Evolutionary conservation across 2,797 vertebrate species (phyloP), one percentile per base, ranked within the genome.

Genomic region (Syngnathus acus): DNA sequence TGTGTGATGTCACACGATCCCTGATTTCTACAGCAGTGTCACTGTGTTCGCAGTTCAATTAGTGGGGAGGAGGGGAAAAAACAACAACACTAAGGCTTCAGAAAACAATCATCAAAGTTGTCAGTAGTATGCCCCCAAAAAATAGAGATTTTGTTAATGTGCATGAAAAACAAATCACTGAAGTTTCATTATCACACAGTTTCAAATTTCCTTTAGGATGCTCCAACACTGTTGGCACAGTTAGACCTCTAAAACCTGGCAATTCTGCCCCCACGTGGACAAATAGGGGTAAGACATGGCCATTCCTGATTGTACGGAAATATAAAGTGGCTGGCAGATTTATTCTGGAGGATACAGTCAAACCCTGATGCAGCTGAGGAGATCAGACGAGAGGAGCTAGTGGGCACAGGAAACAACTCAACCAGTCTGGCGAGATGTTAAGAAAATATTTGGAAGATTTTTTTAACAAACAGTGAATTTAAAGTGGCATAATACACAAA

Each of bases 11-110:
- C 88, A 88, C 85, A 87, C 86, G 85, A 84, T 89, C 89, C 89
- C 89, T 90, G 89, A 91, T 88, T 88, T 89, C 85, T 89, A 83
- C 85, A 87, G 88, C 84, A 87, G 84, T 87, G 86, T 89, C 88
- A 87, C 86, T 87, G 87, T 88, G 85, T 84, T 83, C 86, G 72
- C 84, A 86, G 86, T 88, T 88, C 87, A 87, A 86, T 84, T 83
- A 14, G 82, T 72, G 76, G 66, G 62, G 37, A 83, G 72, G 77
- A 26, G 32, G 32, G 32, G 32, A 0, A 3, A 0, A 5, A 68
- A 62, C 70, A 75, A 70, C 74, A 78, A 84, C 72, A 81, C 86
- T 88, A 89, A 89, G 87, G 88, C 89, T 90, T 85, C 87, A 90
- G 86, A 90, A 89, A 87, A 85, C 74, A 78, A 75, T 89, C 87